These are phyloP conservation scores for Rachycentron canadum DNA, from an alignment of 2,797 vertebrate species.

Conservation along the genomic window DNA sequence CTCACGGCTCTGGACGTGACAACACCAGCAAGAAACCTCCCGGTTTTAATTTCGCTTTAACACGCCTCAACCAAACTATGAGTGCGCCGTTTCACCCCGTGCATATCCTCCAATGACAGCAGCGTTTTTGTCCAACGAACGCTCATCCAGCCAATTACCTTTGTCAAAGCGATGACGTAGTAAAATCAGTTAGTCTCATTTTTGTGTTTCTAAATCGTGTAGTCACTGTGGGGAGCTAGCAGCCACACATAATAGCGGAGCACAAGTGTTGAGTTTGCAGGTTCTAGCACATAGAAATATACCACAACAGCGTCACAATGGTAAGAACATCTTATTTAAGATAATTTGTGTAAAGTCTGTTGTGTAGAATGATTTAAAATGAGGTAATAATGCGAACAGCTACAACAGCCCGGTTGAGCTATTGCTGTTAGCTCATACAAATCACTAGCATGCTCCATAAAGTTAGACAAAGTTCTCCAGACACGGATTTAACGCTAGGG, in stretches of 20 bases:
- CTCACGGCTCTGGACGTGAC: background rate
- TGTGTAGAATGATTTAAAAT: background rate
- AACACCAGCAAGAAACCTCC: background rate
- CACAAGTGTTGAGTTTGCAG: background rate
- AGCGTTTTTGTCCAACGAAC: accelerated
- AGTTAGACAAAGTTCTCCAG: background rate
- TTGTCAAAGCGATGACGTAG: constrained; percentile 9
- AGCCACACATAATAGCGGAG: background rate
- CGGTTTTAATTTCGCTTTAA: constrained; percentile 70
- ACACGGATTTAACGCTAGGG: accelerated
- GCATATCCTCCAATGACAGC: constrained; percentile 52
- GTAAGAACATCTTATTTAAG: constrained; percentile 62
- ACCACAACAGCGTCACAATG: constrained; percentile 66
- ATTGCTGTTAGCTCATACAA: constrained; percentile 17
- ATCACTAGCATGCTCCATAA: background rate
- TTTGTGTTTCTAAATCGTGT: constrained; percentile 81
- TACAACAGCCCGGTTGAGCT: constrained; percentile 34
- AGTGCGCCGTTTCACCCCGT: accelerated
- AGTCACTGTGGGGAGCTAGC: constrained; percentile 77
- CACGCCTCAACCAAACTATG: constrained; percentile 72
- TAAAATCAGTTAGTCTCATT: background rate
- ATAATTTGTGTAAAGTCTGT: accelerated
- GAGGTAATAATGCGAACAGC: background rate
- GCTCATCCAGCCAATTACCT: constrained; percentile 51
- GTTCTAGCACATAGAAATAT: background rate